A percentile compares a stretch with the other conserved stretches of the same genome.
These are phyloP conservation scores for Ernsta delagoae DNA, from an alignment of 2,888 invertebrate species.

Conservation along the genomic window DNA sequence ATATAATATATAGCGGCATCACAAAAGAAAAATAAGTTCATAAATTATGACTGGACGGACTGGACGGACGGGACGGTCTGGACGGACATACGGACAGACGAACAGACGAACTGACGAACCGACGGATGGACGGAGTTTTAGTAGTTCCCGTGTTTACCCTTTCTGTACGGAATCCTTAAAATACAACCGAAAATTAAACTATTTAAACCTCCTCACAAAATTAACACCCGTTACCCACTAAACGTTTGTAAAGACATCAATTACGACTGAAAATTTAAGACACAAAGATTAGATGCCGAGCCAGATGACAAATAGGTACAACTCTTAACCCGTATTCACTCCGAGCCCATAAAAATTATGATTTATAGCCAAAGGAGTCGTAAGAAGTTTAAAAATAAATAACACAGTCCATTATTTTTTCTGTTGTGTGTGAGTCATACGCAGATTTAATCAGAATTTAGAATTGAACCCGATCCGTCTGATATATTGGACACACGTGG, in stretches of 20 bases:
- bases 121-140: too few relatives aligned
- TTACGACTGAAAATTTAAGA: constrained; percentile 10
- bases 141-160: too few relatives aligned
- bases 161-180: not conserved
- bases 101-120: too few relatives aligned
- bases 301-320: constrained; percentile 30
- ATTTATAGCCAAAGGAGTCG: constrained; percentile 11
- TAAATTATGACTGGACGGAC: too few relatives aligned
- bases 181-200: not conserved
- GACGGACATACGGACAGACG: too few relatives aligned
- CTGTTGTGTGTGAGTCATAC: not conserved
- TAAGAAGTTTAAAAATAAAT: constrained; percentile 7
- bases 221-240: constrained; percentile 12
- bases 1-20: too few relatives aligned
- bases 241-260: constrained; percentile 24
- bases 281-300: constrained; percentile 10
- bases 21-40: too few relatives aligned
- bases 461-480: not conserved
- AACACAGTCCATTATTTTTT: not conserved
- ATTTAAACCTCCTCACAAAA: not conserved
- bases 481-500: not conserved
- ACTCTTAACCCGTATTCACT: constrained; percentile 26
- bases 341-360: constrained; percentile 21
- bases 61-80: too few relatives aligned
- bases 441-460: not conserved